Evolutionary conservation across 2,113 vertebrate species (phyloP), one percentile per base, ranked within the genome.

Genomic region (Eidolon helvum): DNA sequence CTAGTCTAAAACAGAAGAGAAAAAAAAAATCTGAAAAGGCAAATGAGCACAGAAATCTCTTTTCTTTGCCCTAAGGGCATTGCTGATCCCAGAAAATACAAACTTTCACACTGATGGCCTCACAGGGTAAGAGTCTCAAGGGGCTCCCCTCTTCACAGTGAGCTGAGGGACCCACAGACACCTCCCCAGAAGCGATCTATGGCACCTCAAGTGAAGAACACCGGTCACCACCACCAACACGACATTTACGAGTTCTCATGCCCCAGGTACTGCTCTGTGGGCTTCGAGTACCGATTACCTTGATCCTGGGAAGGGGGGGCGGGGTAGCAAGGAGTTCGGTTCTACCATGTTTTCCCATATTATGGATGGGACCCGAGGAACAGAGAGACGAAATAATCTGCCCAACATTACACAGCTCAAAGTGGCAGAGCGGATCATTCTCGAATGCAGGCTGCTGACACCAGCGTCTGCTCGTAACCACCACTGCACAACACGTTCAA

Each of bases 191-290:
- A n/a, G 66, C 1, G 1, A 5, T 21, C 50, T 33, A 26, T 0
- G 26, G 53, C 21, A 10, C 35, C 22, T 40, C 21, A 15, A 15
- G 24, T 19, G 74, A 33, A 33, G 69, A 59, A 43, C 10, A 33
- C 22, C 59, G 10, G 30, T 5, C 19, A 10, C 15, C 80, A 12
- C 21, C 61, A 15, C 63, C 45, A 35, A 21, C 38, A 24, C 65
- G 14, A 1, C 43, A 24, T 28, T 12, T 5, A 4, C 40, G 4
- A 61, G 28, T 7, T n/a, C 26, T 2, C 10, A 40, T 0, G 65
- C 12, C 24, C 30, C 30, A 43, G 10, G 22, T 5, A 22, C 19
- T 7, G n/a, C 40, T n/a, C 43, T 1, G 21, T 15, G 10, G n/a
- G 9, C 53, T 24, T 38, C 30, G 16, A 2, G 21, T 2, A 3